Base-by-base conservation (phyloP, 2,888 invertebrate species). In the Saturnia japonica region DNA sequence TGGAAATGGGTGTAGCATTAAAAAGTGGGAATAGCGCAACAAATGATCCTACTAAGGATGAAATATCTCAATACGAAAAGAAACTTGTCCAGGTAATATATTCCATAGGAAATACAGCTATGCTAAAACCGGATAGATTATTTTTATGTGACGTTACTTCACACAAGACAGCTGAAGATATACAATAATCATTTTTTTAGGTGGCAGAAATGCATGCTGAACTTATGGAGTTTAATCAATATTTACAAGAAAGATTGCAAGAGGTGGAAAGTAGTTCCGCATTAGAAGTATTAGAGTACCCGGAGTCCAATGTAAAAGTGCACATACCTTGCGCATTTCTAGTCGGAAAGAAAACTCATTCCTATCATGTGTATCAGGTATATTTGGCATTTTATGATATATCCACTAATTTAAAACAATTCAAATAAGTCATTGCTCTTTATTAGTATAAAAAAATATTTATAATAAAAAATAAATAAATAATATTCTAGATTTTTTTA, bases 141-240 rank as follows among this genome's bases (percentile, higher is more conserved):
- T 25, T 57, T 51, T 51, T 51, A 51, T 57, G 12, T 22, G 25
- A 22, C 3, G 12, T 3, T 57, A 57, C 8, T 25, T 57, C 22
- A 54, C 8, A 54, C 9, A 22, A 22, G n/a, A 54, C n/a, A 1
- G 9, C 25, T 25, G 25, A 57, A 1, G 25, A 57, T 57, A 22
- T 22, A 57, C 28, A 28, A 28, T 60, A 60, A 28, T 28, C 3
- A 19, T 25, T 12, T 60, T 74, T 83, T 75, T 70, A 97, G 96
- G 97, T 98, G 0, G 98, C 98, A 2, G 97, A 98, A 91, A 98
- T 98, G 98, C 98, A 98, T 83, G 98, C 97, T 0, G 98, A 98
- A 85, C 91, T 98, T 69, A 97, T 98, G 97, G 98, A 98, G 87
- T 97, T 98, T 81, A 98, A 98, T 90, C 96, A 97, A 71, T 94